Base-by-base conservation (phyloP, 2,888 invertebrate genomes). In the Lepidochrysops patricia region DNA sequence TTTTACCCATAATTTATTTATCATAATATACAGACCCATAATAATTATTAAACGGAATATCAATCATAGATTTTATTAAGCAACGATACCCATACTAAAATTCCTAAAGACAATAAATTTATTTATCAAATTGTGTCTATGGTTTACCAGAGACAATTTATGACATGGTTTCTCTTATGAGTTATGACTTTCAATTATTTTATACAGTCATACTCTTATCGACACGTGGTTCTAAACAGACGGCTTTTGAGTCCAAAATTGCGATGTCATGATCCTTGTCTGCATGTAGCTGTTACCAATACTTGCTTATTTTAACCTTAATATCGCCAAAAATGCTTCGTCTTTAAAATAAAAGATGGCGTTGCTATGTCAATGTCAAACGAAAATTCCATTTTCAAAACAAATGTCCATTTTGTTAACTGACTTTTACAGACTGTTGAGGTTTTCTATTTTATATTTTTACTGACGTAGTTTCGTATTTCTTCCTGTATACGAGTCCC, bases 21-120 rank as follows among this genome's bases (percentile, higher is more conserved):
- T 9, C 2, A n/a, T n/a, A 35, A 1, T 43, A 43, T 43, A 15
- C 7, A 15, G 6, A 15, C 15, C 7, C 15, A 37, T 15, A 37
- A 37, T 1, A n/a, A n/a, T n/a, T n/a, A n/a, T n/a, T n/a, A n/a
- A n/a, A n/a, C n/a, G n/a, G n/a, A n/a, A n/a, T n/a, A n/a, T n/a
- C n/a, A n/a, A n/a, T n/a, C n/a, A 1, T 49, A 49, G 48, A 49
- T 49, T 49, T 49, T 32, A 2, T 27, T 32, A 54, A 54, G 54
- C 54, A 54, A 32, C 54, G 54, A 54, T 32, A 15, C 54, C 54
- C 54, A 54, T 54, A 32, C 54, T 54, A 19, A 29, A 54, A 54
- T 54, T 54, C 54, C 54, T 32, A n/a, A 54, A 54, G 54, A 54
- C 54, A 54, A 54, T 54, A 54, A 54, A 19, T 54, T 54, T 19